Base-by-base conservation (phyloP, 2,888 invertebrate genomes). In the Trisateles emortualis region DNA sequence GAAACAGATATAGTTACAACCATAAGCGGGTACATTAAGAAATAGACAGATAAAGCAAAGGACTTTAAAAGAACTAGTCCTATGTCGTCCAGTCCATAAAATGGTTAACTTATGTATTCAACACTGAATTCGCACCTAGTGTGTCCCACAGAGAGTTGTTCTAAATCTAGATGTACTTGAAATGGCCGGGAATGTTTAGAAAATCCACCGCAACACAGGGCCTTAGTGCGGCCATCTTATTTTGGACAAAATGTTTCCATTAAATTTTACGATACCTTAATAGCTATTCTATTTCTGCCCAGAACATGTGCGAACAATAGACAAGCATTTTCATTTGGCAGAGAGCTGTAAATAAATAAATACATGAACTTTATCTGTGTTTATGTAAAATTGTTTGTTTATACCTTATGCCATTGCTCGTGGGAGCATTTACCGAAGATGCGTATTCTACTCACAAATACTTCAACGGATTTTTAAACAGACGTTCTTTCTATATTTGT, bases 341-440 rank as follows among this genome's bases (percentile, higher is more conserved):
- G n/a, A n/a, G n/a, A n/a, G 16, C 16, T 35, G 14, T 48, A 48
- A 48, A 48, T 48, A 48, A 41, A 48, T 17, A 47, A 38, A 40
- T 22, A 13, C 19, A 26, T 24, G 41, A 48, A 48, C 47, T 39
- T 44, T 30, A 30, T 39, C 17, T 16, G 29, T 33, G 41, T 48
- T 48, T 41, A 41, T 33, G 17, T 40, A 41, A 22, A 32, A 41
- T 41, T 46, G 29, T 47, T 30, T 22, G 30, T 26, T 35, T 41
- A 41, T 32, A 9, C 19, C 32, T 9, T 44, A 44, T 24, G 22
- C 44, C 29, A n/a, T 16, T 16, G 1, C 13, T 22, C 14, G 9
- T 24, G 11, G 6, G 11, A 39, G 2, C 24, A 8, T 33, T 33
- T 14, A 14, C 5, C 33, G 33, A 14, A 14, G 33, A 6, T 6